Evolutionary conservation across 2,888 invertebrate genomes (phyloP).

Genomic region (Agriopis marginaria): DNA sequence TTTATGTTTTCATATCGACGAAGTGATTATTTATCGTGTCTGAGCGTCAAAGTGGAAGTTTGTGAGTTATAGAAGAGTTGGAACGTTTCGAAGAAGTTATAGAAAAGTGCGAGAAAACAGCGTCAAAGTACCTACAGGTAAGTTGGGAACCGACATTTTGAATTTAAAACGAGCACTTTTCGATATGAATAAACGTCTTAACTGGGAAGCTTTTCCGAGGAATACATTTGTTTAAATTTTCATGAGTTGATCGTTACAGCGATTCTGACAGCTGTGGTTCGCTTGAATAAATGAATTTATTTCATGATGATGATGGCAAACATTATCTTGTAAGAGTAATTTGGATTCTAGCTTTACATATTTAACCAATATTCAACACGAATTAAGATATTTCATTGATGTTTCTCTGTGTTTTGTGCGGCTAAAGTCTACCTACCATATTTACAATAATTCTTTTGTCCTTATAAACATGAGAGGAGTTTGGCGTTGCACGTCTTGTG

Average conservation of each 20-base stretch:
- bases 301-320: slow-evolving; percentile 54
- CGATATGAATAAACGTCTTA: slow-evolving; percentile 60
- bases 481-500: too few species aligned
- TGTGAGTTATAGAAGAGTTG: slow-evolving; percentile 56
- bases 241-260: slow-evolving; percentile 54
- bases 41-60: slow-evolving; percentile 65
- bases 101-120: slow-evolving; percentile 51
- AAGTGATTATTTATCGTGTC: slow-evolving; percentile 71
- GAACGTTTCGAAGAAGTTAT: slow-evolving; percentile 48
- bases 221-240: slow-evolving; percentile 57
- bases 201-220: slow-evolving; percentile 47
- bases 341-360: slow-evolving; percentile 28
- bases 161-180: slow-evolving; percentile 59
- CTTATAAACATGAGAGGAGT: too few species aligned
- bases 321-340: slow-evolving; percentile 44
- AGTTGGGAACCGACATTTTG: slow-evolving; percentile 60
- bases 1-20: slow-evolving; percentile 63
- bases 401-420: not conserved
- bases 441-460: too few species aligned
- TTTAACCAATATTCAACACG: not conserved
- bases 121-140: slow-evolving; percentile 65
- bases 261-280: slow-evolving; percentile 43
- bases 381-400: not conserved
- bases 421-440: not conserved
- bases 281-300: slow-evolving; percentile 62